Conservation (phyloP, 2,797 vertebrate species). For the Lerista edwardsae region DNA sequence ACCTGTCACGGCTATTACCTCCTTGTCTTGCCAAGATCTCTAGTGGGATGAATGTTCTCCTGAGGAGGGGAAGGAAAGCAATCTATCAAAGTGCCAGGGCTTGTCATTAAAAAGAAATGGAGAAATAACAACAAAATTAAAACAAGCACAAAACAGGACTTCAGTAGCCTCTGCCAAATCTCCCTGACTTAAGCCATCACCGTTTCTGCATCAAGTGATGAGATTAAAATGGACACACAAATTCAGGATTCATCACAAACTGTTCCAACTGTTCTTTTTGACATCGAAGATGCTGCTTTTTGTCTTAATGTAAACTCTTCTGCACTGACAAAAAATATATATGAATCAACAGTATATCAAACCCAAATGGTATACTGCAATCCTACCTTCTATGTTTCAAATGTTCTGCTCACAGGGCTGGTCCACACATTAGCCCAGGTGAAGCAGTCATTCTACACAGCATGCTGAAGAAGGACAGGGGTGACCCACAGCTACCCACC, state of each 20-base stretch:
- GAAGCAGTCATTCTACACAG: too few species aligned
- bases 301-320: background rate
- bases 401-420: background rate
- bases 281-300: background rate
- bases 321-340: background rate
- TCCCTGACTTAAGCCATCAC: slow-evolving; percentile 21
- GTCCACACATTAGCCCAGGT: too few species aligned
- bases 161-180: slow-evolving; percentile 28
- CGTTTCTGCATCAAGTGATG: slow-evolving; percentile 19
- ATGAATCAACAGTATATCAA: background rate
- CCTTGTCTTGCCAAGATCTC: slow-evolving; percentile 55
- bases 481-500: too few species aligned
- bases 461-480: too few species aligned
- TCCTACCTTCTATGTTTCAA: background rate
- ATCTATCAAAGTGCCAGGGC: slow-evolving; percentile 61
- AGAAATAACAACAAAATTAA: slow-evolving; percentile 49
- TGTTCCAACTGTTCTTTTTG: slow-evolving; percentile 18
- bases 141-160: background rate
- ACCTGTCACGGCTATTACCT: slow-evolving; percentile 50
- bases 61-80: slow-evolving; percentile 47
- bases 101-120: slow-evolving; percentile 56
- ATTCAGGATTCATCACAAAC: background rate
- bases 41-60: slow-evolving; percentile 44
- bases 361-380: background rate
- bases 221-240: slow-evolving; percentile 15